phyloP scores from a whole-genome alignment of 1,140 invertebrate genomes.

The Ooceraea biroi region DNA sequence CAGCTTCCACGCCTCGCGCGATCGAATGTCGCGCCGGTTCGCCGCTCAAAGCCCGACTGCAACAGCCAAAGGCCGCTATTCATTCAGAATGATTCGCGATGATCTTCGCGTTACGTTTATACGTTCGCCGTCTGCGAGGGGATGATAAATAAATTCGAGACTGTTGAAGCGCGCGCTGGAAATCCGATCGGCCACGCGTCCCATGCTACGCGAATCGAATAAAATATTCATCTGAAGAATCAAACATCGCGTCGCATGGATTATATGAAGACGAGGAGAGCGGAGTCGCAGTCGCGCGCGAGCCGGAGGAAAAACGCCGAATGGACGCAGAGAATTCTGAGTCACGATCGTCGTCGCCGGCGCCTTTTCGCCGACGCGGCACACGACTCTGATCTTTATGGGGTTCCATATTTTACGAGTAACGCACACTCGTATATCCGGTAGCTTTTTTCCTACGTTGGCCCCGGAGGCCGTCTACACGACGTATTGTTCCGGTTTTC shows the following conservation, averaged over 20 bases:
- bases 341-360: slow-evolving; percentile 60
- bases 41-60: slow-evolving; percentile 8
- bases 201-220: background rate
- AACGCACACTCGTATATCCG: slow-evolving; percentile 46
- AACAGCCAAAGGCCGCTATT: background rate
- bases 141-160: slow-evolving; percentile 33
- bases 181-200: background rate
- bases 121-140: background rate
- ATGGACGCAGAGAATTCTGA: slow-evolving; percentile 34
- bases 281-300: background rate
- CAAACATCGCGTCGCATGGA: background rate
- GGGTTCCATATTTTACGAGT: slow-evolving; percentile 75
- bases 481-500: slow-evolving; percentile 73
- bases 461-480: slow-evolving; percentile 58
- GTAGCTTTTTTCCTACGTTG: slow-evolving; percentile 59
- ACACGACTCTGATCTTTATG: slow-evolving; percentile 74
- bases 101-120: slow-evolving; percentile 6
- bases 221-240: slow-evolving; percentile 30
- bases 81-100: slow-evolving; percentile 9
- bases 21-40: slow-evolving; percentile 32
- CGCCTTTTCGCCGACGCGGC: slow-evolving; percentile 71
- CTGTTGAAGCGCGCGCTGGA: background rate
- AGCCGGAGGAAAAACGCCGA: background rate
- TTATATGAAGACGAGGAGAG: background rate
- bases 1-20: slow-evolving; percentile 25